Conservation (phyloP, 2,797 vertebrate species). For the Cynopterus sphinx region DNA sequence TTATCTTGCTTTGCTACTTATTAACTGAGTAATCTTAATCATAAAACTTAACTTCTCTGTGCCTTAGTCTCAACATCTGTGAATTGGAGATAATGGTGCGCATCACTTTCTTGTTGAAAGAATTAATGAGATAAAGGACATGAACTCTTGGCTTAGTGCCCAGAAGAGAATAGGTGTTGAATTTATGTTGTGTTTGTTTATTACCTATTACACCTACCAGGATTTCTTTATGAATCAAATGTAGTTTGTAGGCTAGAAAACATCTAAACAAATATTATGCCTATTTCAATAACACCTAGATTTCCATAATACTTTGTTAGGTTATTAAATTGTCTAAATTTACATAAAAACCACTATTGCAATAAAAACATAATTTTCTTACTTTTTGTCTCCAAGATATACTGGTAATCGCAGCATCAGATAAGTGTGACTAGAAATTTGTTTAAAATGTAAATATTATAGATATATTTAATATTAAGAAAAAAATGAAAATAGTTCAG, state of each 20-base stretch:
- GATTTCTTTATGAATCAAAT: not conserved
- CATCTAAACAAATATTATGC: not conserved
- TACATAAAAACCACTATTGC: not conserved
- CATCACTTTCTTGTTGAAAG: not conserved
- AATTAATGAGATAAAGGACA: not conserved
- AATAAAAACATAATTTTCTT: not conserved
- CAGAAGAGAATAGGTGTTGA: not conserved
- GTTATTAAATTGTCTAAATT: not conserved
- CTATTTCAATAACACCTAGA: not conserved
- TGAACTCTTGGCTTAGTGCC: not conserved
- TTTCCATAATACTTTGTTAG: constrained; percentile 15
- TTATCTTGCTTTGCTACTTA: not conserved
- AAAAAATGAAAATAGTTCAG: constrained; percentile 1
- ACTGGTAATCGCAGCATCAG: not conserved
- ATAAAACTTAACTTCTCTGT: not conserved
- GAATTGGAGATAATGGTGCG: not conserved
- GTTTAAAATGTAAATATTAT: not conserved
- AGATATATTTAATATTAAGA: constrained; percentile 16
- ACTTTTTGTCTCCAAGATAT: not conserved
- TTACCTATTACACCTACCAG: not conserved
- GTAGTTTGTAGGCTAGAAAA: not conserved
- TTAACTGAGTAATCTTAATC: not conserved
- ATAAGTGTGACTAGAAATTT: not conserved
- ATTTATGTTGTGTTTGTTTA: not conserved
- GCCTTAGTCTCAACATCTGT: not conserved